Percentiles rank a stretch among this genome's conserved stretches.
Conservation (phyloP, 2,113 vertebrate species). For the Mastomys coucha region DNA sequence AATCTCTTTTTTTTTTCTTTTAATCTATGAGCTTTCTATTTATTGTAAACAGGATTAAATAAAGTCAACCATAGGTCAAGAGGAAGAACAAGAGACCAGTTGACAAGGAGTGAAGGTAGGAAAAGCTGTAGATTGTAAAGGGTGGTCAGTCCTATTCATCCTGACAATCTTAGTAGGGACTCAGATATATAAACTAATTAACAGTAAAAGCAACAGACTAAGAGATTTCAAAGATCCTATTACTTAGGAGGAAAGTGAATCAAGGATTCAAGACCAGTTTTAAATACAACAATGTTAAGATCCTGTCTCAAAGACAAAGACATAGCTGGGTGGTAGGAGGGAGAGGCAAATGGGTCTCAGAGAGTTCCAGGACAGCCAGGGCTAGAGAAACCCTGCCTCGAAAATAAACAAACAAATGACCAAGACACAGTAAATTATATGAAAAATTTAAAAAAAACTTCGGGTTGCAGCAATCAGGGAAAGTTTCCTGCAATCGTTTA, state of each 20-base stretch:
- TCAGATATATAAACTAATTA: neutral
- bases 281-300: neutral
- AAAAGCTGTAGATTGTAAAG: no score
- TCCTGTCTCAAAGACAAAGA: neutral
- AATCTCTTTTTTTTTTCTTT: no score
- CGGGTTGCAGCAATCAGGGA: neutral
- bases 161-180: constrained; percentile 3
- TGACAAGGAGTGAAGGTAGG: no score
- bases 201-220: neutral
- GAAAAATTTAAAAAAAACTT: neutral
- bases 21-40: no score
- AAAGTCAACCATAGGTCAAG: no score
- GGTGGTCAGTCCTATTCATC: no score
- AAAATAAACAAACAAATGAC: neutral
- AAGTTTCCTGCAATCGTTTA: constrained; percentile 20
- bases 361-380: neutral
- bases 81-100: no score
- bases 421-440: neutral
- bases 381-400: neutral
- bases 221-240: neutral
- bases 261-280: neutral
- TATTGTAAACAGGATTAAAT: no score
- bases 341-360: neutral
- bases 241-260: neutral
- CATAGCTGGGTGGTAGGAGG: neutral